Base-by-base conservation (phyloP, 92 coral and sea anemone genomes). In the Porites lobata region DNA sequence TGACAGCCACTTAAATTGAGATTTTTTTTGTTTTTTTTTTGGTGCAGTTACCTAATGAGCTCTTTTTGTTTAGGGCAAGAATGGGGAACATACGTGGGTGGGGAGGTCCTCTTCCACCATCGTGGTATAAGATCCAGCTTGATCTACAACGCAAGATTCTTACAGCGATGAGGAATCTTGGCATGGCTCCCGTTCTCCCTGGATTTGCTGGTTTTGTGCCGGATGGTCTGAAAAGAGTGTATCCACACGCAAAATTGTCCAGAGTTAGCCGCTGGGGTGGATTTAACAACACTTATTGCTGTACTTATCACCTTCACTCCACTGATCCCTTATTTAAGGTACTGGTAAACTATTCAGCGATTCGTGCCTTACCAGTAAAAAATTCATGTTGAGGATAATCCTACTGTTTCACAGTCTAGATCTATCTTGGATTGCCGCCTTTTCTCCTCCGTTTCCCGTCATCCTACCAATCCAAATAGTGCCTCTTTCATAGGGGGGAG, bases 81-180 rank as follows among this genome's bases (percentile, higher is more conserved):
- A 90, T 90, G 93, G 93, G 93, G 11, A 90, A 90, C 51, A 74
- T 90, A 15, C 84, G 77, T 65, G 93, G 93, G 0, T 90, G 90
- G 93, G 93, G 90, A 7, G 93, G 93, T 1, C 93, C 93, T 9
- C 70, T 90, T 29, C 93, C 90, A 0, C 52, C 77, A 3, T 79
- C 90, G 10, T 90, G 93, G 93, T 80, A 90, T 66, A 56, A 72
- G 20, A 51, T 9, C 13, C 93, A 90, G 51, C 74, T 90, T 76
- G 74, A 53, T 18, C 54, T 90, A 79, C 93, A 90, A 77, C 82
- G 71, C 83, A 78, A 90, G 70, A 85, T 90, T n/a, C 81, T 90
- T 43, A 58, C 72, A n/a, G 82, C 86, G 8, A 80, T 90, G 90
- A 78, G 90, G 54, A 85, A 82, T 61, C 70, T 90, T 62, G 93